Evolutionary conservation across 2,888 invertebrate genomes (phyloP).

Genomic region (Pachycephus smyrnensis): DNA sequence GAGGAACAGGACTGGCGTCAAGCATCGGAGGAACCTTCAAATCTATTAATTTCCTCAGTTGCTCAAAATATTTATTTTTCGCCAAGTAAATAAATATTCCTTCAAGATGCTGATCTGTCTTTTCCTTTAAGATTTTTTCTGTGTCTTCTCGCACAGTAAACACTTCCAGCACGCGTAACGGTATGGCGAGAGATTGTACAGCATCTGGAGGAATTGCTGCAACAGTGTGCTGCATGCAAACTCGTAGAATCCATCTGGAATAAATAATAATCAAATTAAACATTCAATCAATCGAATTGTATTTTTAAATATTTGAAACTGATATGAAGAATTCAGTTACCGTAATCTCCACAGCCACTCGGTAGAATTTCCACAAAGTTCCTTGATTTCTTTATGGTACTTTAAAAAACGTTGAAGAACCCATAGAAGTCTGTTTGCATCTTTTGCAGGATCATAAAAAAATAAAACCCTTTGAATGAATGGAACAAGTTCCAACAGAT

Average conservation of each 20-base stretch:
- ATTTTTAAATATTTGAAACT: background rate
- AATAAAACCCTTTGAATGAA: conserved; percentile 79
- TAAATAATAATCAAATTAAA: conserved; percentile 13
- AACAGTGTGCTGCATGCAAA: conserved; percentile 70
- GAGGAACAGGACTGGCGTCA: conserved; percentile 76
- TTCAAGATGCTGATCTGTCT: conserved; percentile 59
- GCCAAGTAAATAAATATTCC: conserved; percentile 59
- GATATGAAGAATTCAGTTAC: conserved; percentile 35
- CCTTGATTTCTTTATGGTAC: conserved; percentile 62
- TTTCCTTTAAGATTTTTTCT: conserved; percentile 51
- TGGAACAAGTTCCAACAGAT: conserved; percentile 68
- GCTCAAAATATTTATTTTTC: conserved; percentile 74
- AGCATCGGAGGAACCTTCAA: conserved; percentile 77
- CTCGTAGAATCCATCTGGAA: conserved; percentile 70
- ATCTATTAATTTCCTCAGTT: conserved; percentile 79
- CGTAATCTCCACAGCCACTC: conserved; percentile 67
- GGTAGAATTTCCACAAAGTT: conserved; percentile 52
- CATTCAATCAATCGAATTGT: background rate
- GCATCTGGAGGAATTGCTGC: conserved; percentile 46
- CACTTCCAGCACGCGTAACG: conserved; percentile 83
- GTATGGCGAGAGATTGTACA: conserved; percentile 75
- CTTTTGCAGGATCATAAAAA: conserved; percentile 79
- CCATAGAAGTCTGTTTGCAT: conserved; percentile 74
- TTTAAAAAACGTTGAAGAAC: conserved; percentile 65
- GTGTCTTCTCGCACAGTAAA: conserved; percentile 72